Evolutionary conservation across 2,113 vertebrate species (phyloP).

Genomic region (Ammospiza caudacuta): DNA sequence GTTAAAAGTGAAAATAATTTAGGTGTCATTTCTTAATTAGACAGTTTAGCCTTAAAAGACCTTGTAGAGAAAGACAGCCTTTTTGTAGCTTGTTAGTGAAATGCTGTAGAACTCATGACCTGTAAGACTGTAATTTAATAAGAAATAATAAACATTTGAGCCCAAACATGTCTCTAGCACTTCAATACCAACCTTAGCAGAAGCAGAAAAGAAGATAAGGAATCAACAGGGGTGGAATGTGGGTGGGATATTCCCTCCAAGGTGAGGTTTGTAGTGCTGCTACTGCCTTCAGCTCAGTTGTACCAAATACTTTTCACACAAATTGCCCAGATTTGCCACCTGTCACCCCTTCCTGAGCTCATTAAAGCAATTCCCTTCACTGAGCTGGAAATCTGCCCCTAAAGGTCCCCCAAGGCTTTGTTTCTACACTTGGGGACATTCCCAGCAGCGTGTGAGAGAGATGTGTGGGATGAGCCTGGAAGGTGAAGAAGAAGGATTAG

Average conservation of each 20-base stretch:
- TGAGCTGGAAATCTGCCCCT: background rate
- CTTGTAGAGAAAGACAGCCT: background rate
- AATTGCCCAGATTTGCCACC: background rate
- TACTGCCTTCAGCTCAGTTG: background rate
- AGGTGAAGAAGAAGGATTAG: background rate
- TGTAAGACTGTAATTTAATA: background rate
- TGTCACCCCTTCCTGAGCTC: background rate
- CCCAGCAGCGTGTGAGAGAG: background rate
- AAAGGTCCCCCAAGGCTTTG: background rate
- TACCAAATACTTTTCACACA: accelerated
- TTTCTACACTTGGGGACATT: background rate
- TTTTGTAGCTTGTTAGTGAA: background rate
- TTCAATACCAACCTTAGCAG: background rate
- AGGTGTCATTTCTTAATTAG: background rate
- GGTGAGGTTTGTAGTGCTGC: background rate
- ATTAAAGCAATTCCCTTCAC: background rate
- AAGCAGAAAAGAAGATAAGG: background rate
- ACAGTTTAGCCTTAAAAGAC: background rate
- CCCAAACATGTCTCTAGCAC: background rate
- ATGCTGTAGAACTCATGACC: background rate
- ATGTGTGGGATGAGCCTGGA: background rate
- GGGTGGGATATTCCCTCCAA: background rate
- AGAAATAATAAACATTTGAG: background rate
- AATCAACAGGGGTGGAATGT: background rate
- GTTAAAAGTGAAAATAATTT: background rate